Percentiles rank a stretch among this genome's conserved stretches.
These are phyloP conservation scores for Ciconia boyciana DNA, from an alignment of 2,113 vertebrate species.

Conservation along the genomic window DNA sequence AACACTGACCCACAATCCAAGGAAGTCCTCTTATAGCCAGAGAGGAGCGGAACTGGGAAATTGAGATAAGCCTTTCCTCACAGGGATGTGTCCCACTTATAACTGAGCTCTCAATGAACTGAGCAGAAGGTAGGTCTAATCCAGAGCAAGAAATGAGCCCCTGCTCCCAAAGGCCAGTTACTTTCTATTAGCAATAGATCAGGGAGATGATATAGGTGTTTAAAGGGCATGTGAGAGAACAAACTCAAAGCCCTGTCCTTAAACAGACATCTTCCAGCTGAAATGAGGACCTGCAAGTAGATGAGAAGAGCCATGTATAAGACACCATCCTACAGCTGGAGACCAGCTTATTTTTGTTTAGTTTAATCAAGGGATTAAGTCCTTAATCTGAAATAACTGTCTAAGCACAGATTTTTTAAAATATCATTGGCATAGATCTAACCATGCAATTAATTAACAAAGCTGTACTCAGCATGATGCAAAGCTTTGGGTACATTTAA, in stretches of 20 bases:
- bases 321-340: constrained; percentile 23
- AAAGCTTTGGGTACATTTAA: neutral
- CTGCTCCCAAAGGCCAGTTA: neutral
- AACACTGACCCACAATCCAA: neutral
- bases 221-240: neutral
- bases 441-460: neutral
- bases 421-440: neutral
- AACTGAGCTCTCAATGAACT: neutral
- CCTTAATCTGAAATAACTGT: constrained; percentile 56
- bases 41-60: neutral
- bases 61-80: neutral
- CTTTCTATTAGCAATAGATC: neutral
- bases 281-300: neutral
- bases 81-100: accelerated
- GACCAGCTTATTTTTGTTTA: constrained; percentile 26
- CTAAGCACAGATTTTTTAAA: neutral
- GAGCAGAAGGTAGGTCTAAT: neutral
- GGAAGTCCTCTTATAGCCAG: neutral
- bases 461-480: neutral
- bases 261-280: neutral
- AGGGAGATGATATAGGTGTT: neutral
- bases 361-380: constrained; percentile 52
- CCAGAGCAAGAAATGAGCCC: neutral
- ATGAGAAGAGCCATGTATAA: neutral
- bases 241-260: neutral